Evolutionary conservation across 2,888 invertebrate genomes (phyloP).

Genomic region (Holacanthella duospinosa): DNA sequence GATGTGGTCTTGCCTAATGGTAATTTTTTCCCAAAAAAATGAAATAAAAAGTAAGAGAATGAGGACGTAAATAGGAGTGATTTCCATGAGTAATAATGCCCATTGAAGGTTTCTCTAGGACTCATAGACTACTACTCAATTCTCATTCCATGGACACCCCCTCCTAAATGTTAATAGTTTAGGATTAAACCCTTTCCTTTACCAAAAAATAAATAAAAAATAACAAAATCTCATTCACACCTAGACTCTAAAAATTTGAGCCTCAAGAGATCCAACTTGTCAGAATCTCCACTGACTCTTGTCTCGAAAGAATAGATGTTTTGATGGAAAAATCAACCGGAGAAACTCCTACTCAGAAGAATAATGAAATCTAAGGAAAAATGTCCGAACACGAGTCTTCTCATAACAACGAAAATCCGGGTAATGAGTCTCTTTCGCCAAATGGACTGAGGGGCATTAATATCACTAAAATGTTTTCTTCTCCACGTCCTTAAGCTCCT

Average conservation of each 20-base stretch:
- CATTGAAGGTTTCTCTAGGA: not conserved
- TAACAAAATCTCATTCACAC: slow-evolving; percentile 26
- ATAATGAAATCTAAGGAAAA: no score
- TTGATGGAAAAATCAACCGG: no score
- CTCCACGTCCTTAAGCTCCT: not conserved
- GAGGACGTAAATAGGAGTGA: not conserved
- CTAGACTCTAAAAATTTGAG: slow-evolving; percentile 32
- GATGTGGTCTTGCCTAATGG: slow-evolving; percentile 33
- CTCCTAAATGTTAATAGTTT: not conserved
- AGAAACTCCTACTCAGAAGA: no score
- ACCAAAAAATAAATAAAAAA: no score
- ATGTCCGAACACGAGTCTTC: no score
- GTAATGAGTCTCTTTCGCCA: not conserved
- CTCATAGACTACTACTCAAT: no score
- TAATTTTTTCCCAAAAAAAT: slow-evolving; percentile 31
- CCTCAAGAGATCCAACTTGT: slow-evolving; percentile 27
- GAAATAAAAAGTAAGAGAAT: not conserved
- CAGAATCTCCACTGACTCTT: no score
- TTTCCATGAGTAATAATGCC: not conserved
- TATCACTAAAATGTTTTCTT: not conserved
- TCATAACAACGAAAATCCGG: not conserved
- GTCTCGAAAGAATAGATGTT: no score
- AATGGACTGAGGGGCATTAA: not conserved
- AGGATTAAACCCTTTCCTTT: not conserved
- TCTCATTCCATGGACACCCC: not conserved